A percentile compares a stretch with the other conserved stretches of the same genome.
phyloP scores from a whole-genome alignment of 30 jellyfish, hydroid and myxozoan species.

The Nemopilema nomurai region DNA sequence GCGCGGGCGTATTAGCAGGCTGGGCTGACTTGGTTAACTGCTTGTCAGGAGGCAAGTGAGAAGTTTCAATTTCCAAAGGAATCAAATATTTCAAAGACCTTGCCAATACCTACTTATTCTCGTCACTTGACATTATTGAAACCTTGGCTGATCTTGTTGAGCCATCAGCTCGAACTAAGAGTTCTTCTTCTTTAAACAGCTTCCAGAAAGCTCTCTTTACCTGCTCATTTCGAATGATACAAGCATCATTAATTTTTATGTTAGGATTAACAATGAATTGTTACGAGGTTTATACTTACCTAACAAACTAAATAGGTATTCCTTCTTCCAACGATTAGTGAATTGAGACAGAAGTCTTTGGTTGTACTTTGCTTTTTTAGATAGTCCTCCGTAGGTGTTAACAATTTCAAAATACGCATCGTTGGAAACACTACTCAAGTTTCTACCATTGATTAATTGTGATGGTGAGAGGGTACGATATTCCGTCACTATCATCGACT shows the following conservation, averaged over 20 bases:
- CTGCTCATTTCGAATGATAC: not conserved
- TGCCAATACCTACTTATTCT: slow-evolving; percentile 11
- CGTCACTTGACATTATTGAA: not conserved
- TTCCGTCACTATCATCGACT: slow-evolving; percentile 1
- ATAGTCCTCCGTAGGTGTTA: slow-evolving; percentile 27
- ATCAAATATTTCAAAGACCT: slow-evolving; percentile 18
- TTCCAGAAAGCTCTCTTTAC: slow-evolving; percentile 10
- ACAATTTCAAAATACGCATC: slow-evolving; percentile 12
- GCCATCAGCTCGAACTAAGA: slow-evolving; percentile 9
- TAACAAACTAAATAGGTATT: not conserved
- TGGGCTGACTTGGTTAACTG: not conserved
- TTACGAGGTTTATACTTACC: slow-evolving; percentile 7
- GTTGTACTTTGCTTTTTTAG: slow-evolving; percentile 34
- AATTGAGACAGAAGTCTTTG: slow-evolving; percentile 16
- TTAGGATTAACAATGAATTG: not conserved
- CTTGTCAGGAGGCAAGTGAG: not conserved
- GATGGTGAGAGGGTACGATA: not conserved
- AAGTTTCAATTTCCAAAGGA: slow-evolving; percentile 24
- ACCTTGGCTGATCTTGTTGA: slow-evolving; percentile 13
- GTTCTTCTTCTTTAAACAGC: not conserved
- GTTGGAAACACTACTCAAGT: not conserved
- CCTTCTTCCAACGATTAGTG: slow-evolving; percentile 40
- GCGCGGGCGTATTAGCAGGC: not conserved
- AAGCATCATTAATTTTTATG: slow-evolving; percentile 3
- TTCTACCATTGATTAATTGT: not conserved